Percentiles rank a stretch among this genome's conserved stretches.
Conservation (phyloP, 2,113 vertebrate genomes). For the Silurus glanis region DNA sequence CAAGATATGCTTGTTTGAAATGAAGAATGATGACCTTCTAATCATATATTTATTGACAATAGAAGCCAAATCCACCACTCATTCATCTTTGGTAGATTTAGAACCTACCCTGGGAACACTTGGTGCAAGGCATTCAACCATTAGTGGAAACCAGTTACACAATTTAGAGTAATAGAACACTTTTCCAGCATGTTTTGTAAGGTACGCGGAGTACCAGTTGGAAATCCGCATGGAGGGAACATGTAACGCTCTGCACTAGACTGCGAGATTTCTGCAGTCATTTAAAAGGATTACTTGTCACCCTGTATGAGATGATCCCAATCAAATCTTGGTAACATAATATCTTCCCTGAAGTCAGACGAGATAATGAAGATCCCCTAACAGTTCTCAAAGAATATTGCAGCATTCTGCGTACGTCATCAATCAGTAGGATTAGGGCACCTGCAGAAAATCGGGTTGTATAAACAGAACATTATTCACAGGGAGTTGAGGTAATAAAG, state of each 20-base stretch:
- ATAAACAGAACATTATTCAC: neutral
- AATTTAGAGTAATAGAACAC: neutral
- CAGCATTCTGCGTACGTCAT: neutral
- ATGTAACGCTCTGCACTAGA: neutral
- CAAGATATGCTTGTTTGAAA: conserved; percentile 39
- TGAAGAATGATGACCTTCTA: conserved; percentile 39
- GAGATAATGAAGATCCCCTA: neutral
- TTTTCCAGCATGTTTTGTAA: neutral
- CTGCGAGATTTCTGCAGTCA: neutral
- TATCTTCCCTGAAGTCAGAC: neutral
- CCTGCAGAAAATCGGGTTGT: neutral
- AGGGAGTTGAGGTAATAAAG: neutral
- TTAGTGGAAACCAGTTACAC: neutral
- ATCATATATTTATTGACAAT: conserved; percentile 53
- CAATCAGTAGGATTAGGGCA: neutral
- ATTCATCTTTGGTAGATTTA: neutral
- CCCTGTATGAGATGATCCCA: neutral
- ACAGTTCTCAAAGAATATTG: neutral
- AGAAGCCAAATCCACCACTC: conserved; percentile 53
- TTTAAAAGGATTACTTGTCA: neutral
- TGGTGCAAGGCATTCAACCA: neutral
- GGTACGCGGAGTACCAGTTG: neutral
- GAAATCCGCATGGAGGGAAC: neutral
- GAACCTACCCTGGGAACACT: neutral
- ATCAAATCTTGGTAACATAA: neutral